Conservation (phyloP, 1,140 invertebrate genomes). For the Diachasmimorpha longicaudata region DNA sequence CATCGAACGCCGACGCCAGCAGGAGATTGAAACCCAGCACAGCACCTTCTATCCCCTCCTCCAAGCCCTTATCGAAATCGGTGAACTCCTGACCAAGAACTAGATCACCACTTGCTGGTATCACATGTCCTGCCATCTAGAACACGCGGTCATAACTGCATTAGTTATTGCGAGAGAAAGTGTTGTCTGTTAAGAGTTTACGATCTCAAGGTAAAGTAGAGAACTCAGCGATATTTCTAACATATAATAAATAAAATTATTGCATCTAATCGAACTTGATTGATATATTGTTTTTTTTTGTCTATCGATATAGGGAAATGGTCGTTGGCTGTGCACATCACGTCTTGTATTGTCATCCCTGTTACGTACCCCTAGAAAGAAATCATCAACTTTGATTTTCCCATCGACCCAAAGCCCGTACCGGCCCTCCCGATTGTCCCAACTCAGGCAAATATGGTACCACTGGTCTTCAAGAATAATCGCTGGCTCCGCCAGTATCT, state of each 20-base stretch:
- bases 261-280: too few relatives aligned
- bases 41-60: constrained; percentile 72
- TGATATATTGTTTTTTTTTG: too few relatives aligned
- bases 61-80: constrained; percentile 68
- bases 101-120: constrained; percentile 68
- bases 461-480: constrained; percentile 65
- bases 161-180: background rate
- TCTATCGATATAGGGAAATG: too few relatives aligned
- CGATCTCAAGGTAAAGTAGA: background rate
- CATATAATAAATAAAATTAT: too few relatives aligned
- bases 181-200: too few relatives aligned
- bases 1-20: constrained; percentile 63
- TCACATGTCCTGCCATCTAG: constrained; percentile 61
- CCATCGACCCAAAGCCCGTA: constrained; percentile 70
- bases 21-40: constrained; percentile 73
- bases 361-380: constrained; percentile 15
- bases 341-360: background rate
- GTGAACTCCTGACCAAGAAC: constrained; percentile 73
- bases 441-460: constrained; percentile 73
- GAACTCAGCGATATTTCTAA: too few relatives aligned
- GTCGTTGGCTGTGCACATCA: too few relatives aligned
- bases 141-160: constrained; percentile 34
- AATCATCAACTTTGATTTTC: constrained; percentile 47
- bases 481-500: constrained; percentile 58
- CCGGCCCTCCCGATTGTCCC: constrained; percentile 65